phyloP scores from a whole-genome alignment of 2,113 vertebrate genomes.

The Osmerus eperlanus region DNA sequence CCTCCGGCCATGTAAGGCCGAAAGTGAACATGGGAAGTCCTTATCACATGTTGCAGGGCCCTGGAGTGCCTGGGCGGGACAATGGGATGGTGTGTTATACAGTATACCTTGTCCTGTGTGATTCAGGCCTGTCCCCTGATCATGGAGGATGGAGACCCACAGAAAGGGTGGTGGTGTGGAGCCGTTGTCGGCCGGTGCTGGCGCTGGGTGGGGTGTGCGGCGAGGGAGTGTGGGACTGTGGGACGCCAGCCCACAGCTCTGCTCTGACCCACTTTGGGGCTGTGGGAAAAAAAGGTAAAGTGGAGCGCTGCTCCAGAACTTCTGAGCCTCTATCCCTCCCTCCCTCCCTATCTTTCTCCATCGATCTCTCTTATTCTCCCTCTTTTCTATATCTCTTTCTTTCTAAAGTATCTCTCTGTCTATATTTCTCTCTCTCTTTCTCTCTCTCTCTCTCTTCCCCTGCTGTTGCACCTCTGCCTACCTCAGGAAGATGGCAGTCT shows the following conservation, averaged over 20 bases:
- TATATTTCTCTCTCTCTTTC: too few relatives aligned
- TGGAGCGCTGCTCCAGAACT: constrained; percentile 18
- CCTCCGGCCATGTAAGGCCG: too few relatives aligned
- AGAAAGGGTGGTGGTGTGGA: too few relatives aligned
- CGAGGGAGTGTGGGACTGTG: neutral
- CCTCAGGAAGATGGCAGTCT: neutral
- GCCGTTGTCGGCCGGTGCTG: too few relatives aligned
- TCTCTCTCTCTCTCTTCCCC: neutral
- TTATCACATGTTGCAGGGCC: too few relatives aligned
- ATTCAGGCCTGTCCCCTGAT: too few relatives aligned
- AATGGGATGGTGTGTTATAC: too few relatives aligned
- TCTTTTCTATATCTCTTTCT: neutral
- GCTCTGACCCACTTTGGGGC: constrained; percentile 23
- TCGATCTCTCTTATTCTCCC: neutral
- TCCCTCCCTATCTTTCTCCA: neutral
- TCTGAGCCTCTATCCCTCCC: neutral
- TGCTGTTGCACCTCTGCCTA: neutral
- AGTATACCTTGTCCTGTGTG: too few relatives aligned
- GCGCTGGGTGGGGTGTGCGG: neutral
- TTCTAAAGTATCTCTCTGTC: neutral
- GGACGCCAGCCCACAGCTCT: neutral
- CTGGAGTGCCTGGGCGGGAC: too few relatives aligned
- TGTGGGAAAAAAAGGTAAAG: constrained; percentile 1
- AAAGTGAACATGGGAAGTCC: too few relatives aligned
- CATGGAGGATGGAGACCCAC: too few relatives aligned